These are phyloP conservation scores for Tinamus major DNA, from an alignment of 2,797 vertebrate species.

Conservation along the genomic window DNA sequence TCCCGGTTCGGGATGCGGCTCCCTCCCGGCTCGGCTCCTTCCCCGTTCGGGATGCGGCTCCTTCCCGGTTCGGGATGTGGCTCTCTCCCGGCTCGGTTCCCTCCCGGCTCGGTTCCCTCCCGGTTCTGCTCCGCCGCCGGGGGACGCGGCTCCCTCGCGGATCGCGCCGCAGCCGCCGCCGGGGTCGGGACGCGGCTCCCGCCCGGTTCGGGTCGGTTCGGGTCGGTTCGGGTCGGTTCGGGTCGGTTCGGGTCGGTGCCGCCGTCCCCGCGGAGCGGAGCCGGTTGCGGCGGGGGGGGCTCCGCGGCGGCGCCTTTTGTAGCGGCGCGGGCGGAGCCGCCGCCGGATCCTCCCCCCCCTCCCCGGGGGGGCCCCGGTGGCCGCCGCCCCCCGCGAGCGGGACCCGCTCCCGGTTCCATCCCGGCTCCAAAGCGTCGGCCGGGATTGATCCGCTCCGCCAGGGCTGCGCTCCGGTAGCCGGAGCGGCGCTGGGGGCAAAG, in stretches of 20 bases:
- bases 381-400: no score
- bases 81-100: not conserved
- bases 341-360: not conserved
- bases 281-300: not conserved
- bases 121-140: no score
- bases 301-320: not conserved
- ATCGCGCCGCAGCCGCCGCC: not conserved
- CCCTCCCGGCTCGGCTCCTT: not conserved
- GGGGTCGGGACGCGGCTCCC: not conserved
- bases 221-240: no score
- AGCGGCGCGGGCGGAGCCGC: constrained; percentile 4
- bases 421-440: not conserved
- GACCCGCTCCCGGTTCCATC: not conserved
- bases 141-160: not conserved
- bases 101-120: not conserved
- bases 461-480: no score
- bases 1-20: not conserved
- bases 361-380: no score
- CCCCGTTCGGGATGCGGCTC: not conserved
- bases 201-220: no score
- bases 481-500: no score
- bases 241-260: no score
- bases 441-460: no score
- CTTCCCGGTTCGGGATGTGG: not conserved
- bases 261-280: no score